phyloP scores from a whole-genome alignment of 2,113 vertebrate genomes.

The Copsychus sechellarum region DNA sequence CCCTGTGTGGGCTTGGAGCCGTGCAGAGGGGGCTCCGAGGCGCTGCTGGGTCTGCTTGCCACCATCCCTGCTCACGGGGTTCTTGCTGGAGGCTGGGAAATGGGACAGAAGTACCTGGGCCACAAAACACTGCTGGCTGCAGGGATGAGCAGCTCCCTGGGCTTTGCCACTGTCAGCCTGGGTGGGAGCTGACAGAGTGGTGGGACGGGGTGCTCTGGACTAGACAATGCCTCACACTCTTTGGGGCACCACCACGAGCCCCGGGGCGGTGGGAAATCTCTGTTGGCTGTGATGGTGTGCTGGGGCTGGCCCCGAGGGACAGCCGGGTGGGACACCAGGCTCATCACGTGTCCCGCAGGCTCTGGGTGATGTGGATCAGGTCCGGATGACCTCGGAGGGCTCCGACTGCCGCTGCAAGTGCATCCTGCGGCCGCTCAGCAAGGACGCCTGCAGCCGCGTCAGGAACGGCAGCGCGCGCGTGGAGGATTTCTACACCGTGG shows the following conservation, averaged over 20 bases:
- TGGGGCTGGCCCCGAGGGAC: neutral
- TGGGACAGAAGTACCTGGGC: too few relatives aligned
- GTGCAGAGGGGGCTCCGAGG: neutral
- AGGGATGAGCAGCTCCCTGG: neutral
- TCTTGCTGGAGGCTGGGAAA: neutral
- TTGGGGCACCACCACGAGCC: fast-evolving
- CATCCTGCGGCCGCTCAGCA: slow-evolving; percentile 92
- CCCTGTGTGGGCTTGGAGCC: neutral
- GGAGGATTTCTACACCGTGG: slow-evolving; percentile 96
- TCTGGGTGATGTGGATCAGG: slow-evolving; percentile 87
- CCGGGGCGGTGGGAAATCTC: neutral
- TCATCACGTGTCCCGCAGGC: slow-evolving; percentile 57
- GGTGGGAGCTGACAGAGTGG: fast-evolving
- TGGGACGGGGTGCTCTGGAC: neutral
- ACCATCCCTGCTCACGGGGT: fast-evolving
- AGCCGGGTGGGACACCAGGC: fast-evolving
- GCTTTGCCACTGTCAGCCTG: fast-evolving
- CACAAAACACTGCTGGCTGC: fast-evolving
- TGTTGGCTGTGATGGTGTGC: fast-evolving
- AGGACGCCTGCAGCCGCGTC: slow-evolving; percentile 87
- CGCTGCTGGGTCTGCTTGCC: neutral
- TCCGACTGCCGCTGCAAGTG: slow-evolving; percentile 97
- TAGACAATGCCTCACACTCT: fast-evolving
- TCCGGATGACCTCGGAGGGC: slow-evolving; percentile 94
- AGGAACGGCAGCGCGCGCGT: slow-evolving; percentile 78